These are phyloP conservation scores for Koerneria pararmatus DNA, from an alignment of 2,888 invertebrate genomes.

Conservation along the genomic window DNA sequence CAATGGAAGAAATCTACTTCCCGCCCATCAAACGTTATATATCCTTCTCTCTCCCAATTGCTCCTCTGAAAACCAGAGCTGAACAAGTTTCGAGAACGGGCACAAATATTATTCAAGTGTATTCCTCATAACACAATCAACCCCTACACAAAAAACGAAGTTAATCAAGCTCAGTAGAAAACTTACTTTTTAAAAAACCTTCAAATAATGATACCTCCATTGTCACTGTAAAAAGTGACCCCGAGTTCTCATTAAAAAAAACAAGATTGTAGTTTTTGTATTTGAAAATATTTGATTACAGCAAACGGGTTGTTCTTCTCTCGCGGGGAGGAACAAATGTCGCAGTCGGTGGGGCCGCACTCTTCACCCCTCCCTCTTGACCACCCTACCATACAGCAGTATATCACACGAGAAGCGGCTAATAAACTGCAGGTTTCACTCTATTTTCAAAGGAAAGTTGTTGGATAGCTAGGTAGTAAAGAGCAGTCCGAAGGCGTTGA, in stretches of 20 bases:
- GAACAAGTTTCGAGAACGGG: neutral
- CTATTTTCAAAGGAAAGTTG: no score
- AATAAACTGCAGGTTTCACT: conserved; percentile 29
- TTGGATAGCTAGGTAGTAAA: no score
- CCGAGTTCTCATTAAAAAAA: neutral
- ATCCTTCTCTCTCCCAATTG: no score
- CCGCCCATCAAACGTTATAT: no score
- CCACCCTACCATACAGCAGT: conserved; percentile 18
- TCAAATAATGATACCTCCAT: no score
- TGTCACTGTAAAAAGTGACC: neutral
- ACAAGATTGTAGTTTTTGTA: neutral
- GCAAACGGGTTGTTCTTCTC: neutral
- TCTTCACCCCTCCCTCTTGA: conserved; percentile 17
- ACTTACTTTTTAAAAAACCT: no score
- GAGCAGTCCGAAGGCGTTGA: no score
- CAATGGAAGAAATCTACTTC: neutral
- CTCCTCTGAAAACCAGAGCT: no score
- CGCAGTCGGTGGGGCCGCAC: conserved; percentile 11
- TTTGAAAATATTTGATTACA: neutral
- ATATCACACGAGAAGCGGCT: conserved; percentile 25
- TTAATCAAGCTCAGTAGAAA: no score
- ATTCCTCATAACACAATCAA: neutral
- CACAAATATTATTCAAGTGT: neutral
- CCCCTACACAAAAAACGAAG: neutral
- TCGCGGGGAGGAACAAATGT: neutral